A percentile compares a stretch with the other conserved stretches of the same genome.
phyloP scores from a whole-genome alignment of 1,140 invertebrate genomes.

The Dermatophagoides farinae region DNA sequence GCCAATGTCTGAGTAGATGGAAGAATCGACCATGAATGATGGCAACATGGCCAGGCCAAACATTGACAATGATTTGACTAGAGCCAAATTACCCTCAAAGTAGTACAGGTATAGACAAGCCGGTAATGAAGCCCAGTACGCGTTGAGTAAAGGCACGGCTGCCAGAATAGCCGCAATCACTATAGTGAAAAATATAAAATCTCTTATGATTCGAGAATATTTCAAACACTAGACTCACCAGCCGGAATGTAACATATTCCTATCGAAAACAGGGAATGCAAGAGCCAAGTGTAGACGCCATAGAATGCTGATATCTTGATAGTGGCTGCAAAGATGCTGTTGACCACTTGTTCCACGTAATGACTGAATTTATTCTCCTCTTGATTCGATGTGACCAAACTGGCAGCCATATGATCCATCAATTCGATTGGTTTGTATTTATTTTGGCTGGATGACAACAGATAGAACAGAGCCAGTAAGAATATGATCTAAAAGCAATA shows the following conservation, averaged over 20 bases:
- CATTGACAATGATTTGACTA: slow-evolving; percentile 47
- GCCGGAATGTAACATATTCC: slow-evolving; percentile 76
- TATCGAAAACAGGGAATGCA: slow-evolving; percentile 81
- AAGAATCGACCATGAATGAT: slow-evolving; percentile 67
- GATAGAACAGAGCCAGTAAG: slow-evolving; percentile 83
- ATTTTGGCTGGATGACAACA: slow-evolving; percentile 64
- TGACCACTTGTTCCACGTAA: slow-evolving; percentile 48
- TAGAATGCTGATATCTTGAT: slow-evolving; percentile 94
- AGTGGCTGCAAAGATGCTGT: slow-evolving; percentile 69
- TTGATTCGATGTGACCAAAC: slow-evolving; percentile 28
- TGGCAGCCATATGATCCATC: slow-evolving; percentile 48
- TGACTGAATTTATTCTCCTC: slow-evolving; percentile 39
- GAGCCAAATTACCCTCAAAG: slow-evolving; percentile 47
- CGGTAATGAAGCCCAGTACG: slow-evolving; percentile 81
- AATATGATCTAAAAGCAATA: slow-evolving; percentile 73
- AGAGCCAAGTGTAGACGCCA: slow-evolving; percentile 91
- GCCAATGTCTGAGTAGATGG: slow-evolving; percentile 92
- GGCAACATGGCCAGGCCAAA: slow-evolving; percentile 66
- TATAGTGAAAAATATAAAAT: slow-evolving; percentile 23
- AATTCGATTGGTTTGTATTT: slow-evolving; percentile 78
- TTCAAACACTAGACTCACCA: slow-evolving; percentile 18
- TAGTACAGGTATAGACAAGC: slow-evolving; percentile 83
- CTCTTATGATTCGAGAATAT: slow-evolving; percentile 19
- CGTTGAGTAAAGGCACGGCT: slow-evolving; percentile 75
- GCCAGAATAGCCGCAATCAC: slow-evolving; percentile 73